A percentile compares a stretch with the other conserved stretches of the same genome.
Conservation (phyloP, 2,888 invertebrate species). For the Adelphocoris suturalis region DNA sequence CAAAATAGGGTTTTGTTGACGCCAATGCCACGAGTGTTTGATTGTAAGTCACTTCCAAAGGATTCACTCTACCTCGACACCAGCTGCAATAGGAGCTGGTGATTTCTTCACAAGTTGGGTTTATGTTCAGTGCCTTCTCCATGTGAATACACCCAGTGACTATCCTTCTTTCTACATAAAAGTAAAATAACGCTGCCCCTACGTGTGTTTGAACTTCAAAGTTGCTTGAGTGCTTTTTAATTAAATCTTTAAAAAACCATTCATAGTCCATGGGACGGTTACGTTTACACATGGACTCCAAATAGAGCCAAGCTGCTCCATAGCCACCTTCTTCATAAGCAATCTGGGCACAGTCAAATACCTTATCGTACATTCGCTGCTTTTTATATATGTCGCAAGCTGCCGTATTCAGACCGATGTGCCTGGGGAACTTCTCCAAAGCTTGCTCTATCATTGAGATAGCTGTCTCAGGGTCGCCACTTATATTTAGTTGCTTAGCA, state of each 20-base stretch:
- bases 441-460: background rate
- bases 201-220: slow-evolving; percentile 4
- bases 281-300: background rate
- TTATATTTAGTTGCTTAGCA: background rate
- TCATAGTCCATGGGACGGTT: background rate
- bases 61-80: background rate
- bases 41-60: slow-evolving; percentile 40
- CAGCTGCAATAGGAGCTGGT: background rate
- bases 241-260: background rate
- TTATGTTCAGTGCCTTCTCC: background rate
- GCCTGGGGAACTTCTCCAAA: slow-evolving; percentile 15
- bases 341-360: background rate
- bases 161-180: background rate
- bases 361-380: background rate
- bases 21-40: background rate
- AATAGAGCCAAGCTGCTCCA: slow-evolving; percentile 38
- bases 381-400: background rate
- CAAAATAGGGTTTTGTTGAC: background rate
- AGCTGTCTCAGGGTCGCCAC: background rate
- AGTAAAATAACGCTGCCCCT: background rate
- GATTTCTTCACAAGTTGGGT: background rate
- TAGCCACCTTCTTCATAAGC: slow-evolving; percentile 18
- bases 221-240: background rate
- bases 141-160: background rate
- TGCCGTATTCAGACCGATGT: slow-evolving; percentile 1